A percentile compares a stretch with the other conserved stretches of the same genome.
These are phyloP conservation scores for Cephus cinctus DNA, from an alignment of 1,140 invertebrate species.

Conservation along the genomic window DNA sequence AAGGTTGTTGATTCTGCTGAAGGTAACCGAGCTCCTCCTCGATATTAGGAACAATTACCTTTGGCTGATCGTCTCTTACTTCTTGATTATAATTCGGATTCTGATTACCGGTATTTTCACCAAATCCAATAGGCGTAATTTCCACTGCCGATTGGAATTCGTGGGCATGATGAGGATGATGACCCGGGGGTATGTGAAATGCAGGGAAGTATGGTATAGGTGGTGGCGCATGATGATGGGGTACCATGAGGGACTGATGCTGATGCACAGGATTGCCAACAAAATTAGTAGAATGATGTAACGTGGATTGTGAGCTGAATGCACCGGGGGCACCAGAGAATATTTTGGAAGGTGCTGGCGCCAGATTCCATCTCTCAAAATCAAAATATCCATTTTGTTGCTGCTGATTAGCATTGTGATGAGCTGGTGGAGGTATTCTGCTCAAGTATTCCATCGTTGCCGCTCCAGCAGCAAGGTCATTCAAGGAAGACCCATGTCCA, in stretches of 20 bases:
- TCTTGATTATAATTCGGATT: slow-evolving; percentile 32
- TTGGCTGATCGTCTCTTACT: slow-evolving; percentile 65
- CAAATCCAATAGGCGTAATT: slow-evolving; percentile 59
- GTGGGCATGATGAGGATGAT: slow-evolving; percentile 54
- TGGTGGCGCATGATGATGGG: slow-evolving; percentile 61
- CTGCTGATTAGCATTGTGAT: slow-evolving; percentile 64
- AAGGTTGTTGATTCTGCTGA: slow-evolving; percentile 36
- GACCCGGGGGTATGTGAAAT: slow-evolving; percentile 60
- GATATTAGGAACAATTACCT: slow-evolving; percentile 82
- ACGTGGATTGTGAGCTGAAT: slow-evolving; percentile 58
- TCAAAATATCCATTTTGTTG: slow-evolving; percentile 71
- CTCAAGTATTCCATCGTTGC: slow-evolving; percentile 61
- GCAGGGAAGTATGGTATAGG: slow-evolving; percentile 68
- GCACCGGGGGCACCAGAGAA: slow-evolving; percentile 58
- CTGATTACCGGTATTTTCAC: slow-evolving; percentile 31
- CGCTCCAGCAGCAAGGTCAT: slow-evolving; percentile 53
- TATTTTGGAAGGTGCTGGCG: slow-evolving; percentile 65
- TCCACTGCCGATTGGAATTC: slow-evolving; percentile 68
- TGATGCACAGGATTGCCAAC: slow-evolving; percentile 56
- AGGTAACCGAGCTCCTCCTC: slow-evolving; percentile 81
- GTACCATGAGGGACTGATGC: slow-evolving; percentile 64
- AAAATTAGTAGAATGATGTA: slow-evolving; percentile 59
- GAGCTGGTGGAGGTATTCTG: slow-evolving; percentile 69
- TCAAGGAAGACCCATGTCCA: slow-evolving; percentile 50
- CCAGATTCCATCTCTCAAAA: slow-evolving; percentile 72